Percentiles rank a stretch among this genome's conserved stretches.
phyloP scores from a whole-genome alignment of 2,113 vertebrate species.

The Dendrocopos noguchii region DNA sequence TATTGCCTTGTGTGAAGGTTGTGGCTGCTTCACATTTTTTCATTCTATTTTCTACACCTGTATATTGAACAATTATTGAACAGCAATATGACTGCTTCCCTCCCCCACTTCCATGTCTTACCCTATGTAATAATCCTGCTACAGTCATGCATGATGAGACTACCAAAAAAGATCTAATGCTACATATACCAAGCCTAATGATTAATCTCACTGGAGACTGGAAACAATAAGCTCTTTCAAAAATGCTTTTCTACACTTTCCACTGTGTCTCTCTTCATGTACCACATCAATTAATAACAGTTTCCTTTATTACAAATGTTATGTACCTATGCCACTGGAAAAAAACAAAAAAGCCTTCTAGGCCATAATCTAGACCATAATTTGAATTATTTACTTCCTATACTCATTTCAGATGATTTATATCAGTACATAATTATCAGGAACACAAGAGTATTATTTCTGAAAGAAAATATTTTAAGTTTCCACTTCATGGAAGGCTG shows the following conservation, averaged over 20 bases:
- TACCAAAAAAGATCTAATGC: not conserved
- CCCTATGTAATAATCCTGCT: not conserved
- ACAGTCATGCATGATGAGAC: not conserved
- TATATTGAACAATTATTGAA: constrained; percentile 30
- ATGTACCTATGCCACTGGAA: not conserved
- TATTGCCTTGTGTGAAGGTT: not conserved
- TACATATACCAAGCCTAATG: not conserved
- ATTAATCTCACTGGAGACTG: not conserved
- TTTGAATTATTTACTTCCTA: not conserved
- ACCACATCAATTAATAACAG: not conserved
- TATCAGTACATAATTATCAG: not conserved
- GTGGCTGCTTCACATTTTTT: not conserved
- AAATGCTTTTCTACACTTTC: not conserved
- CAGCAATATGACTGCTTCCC: not conserved
- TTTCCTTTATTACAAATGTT: not conserved
- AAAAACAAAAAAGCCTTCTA: not conserved
- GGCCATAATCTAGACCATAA: not conserved
- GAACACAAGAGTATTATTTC: constrained; percentile 19
- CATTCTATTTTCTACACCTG: not conserved
- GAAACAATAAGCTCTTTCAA: not conserved
- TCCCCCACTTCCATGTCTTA: no score
- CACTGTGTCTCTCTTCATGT: not conserved
- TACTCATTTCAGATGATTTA: not conserved
- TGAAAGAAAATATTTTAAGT: constrained; percentile 28
- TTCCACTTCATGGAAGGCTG: not conserved